Evolutionary conservation across 1,140 invertebrate genomes (phyloP).

Genomic region (Condylostylus longicornis): DNA sequence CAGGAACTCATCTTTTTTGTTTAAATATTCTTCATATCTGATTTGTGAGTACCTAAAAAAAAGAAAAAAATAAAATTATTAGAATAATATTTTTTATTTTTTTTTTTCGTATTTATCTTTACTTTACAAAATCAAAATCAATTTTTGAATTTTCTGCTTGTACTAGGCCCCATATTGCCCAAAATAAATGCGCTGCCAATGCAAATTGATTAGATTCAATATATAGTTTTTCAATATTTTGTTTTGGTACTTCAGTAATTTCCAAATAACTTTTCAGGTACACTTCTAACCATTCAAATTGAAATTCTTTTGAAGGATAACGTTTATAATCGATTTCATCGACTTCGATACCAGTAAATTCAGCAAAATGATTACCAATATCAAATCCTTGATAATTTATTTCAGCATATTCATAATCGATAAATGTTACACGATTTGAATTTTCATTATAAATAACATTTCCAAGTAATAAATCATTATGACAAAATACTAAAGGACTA

Average conservation of each 20-base stretch:
- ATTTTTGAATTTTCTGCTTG: slow-evolving; percentile 82
- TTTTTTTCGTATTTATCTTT: slow-evolving; percentile 29
- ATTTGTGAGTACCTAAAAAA: slow-evolving; percentile 48
- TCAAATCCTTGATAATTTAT: slow-evolving; percentile 93
- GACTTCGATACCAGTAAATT: slow-evolving; percentile 83
- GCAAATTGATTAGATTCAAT: slow-evolving; percentile 66
- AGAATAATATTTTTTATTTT: slow-evolving; percentile 2
- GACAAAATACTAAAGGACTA: slow-evolving; percentile 84
- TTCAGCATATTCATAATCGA: slow-evolving; percentile 94
- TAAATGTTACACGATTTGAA: slow-evolving; percentile 67
- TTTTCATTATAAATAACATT: slow-evolving; percentile 78
- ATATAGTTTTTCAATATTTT: slow-evolving; percentile 54
- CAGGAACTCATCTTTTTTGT: slow-evolving; percentile 32
- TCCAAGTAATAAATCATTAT: slow-evolving; percentile 91
- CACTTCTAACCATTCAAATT: slow-evolving; percentile 61
- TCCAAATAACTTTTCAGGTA: slow-evolving; percentile 54
- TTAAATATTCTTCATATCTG: slow-evolving; percentile 49
- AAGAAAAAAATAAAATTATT: slow-evolving; percentile 13
- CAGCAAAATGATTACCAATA: slow-evolving; percentile 95
- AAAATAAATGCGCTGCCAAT: slow-evolving; percentile 72
- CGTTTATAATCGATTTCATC: slow-evolving; percentile 56
- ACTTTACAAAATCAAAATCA: slow-evolving; percentile 88
- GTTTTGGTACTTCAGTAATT: slow-evolving; percentile 32
- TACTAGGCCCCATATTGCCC: slow-evolving; percentile 85
- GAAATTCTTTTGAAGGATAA: slow-evolving; percentile 68